These are phyloP conservation scores for Cryptus viduatorius DNA, from an alignment of 2,888 invertebrate genomes.

Conservation along the genomic window DNA sequence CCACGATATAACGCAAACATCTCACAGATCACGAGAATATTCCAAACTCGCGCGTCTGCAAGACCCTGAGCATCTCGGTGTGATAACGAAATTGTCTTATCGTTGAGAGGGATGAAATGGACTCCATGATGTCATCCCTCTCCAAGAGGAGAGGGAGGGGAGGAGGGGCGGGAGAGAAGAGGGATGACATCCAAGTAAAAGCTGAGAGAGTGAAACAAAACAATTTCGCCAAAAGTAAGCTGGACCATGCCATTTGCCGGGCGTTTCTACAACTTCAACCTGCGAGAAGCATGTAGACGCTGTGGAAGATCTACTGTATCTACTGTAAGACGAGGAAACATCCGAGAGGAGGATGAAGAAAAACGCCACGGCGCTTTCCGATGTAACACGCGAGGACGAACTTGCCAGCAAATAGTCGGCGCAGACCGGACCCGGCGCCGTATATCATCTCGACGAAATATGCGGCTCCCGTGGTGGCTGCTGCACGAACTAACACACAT, in stretches of 20 bases:
- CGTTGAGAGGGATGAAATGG: not conserved
- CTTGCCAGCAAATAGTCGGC: slow-evolving; percentile 77
- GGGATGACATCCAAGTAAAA: not conserved
- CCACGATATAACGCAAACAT: not conserved
- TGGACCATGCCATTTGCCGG: not conserved
- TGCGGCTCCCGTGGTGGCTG: slow-evolving; percentile 53
- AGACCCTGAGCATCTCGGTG: not conserved
- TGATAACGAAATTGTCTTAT: not conserved
- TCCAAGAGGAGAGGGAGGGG: not conserved
- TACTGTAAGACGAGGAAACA: slow-evolving; percentile 6
- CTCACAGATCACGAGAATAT: slow-evolving; percentile 1
- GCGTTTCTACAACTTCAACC: not conserved
- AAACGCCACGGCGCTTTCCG: not conserved
- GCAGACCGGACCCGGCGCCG: slow-evolving; percentile 67
- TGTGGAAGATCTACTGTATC: not conserved
- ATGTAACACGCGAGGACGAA: slow-evolving; percentile 65
- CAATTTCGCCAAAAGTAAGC: slow-evolving; percentile 30
- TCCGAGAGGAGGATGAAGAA: not conserved
- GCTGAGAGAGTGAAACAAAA: slow-evolving; percentile 22
- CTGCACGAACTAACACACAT: slow-evolving; percentile 32
- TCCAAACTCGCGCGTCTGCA: not conserved
- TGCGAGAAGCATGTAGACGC: not conserved
- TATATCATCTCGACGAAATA: slow-evolving; percentile 76
- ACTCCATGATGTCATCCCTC: too few relatives aligned
- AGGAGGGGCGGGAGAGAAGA: too few relatives aligned